Conservation (phyloP, 64 coral and sea anemone species). For the Pocillopora verrucosa region DNA sequence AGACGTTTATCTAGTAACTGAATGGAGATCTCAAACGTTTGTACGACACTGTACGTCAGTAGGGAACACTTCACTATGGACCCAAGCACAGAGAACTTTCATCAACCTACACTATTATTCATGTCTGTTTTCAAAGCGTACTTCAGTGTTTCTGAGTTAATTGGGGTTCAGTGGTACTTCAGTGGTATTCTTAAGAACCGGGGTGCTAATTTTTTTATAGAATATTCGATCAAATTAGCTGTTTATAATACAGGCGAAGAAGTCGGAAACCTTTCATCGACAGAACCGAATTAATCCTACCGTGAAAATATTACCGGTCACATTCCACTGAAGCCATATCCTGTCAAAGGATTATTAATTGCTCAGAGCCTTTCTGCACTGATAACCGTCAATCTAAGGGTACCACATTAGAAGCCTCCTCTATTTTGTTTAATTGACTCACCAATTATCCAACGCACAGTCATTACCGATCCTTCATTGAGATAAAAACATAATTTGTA, state of each 20-base stretch:
- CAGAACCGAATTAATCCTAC: neutral
- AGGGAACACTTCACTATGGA: too few species aligned
- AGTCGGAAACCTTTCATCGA: neutral
- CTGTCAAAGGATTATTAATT: constrained; percentile 29
- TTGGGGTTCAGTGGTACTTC: too few species aligned
- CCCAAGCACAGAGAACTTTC: too few species aligned
- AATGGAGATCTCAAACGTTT: too few species aligned
- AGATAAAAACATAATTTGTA: constrained; percentile 21
- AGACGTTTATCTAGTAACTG: too few species aligned
- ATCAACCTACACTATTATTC: too few species aligned
- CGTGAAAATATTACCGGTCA: neutral
- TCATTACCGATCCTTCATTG: neutral
- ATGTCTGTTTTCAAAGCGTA: too few species aligned
- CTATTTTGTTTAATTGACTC: neutral
- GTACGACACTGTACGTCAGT: too few species aligned
- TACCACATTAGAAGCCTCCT: neutral
- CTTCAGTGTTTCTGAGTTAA: too few species aligned
- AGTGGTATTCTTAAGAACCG: neutral
- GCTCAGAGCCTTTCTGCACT: neutral
- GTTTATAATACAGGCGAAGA: neutral
- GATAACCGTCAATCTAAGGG: neutral
- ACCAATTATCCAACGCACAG: neutral
- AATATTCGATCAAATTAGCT: neutral
- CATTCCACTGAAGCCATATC: constrained; percentile 1
- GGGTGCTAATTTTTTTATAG: neutral